Percentiles rank a stretch among this genome's conserved stretches.
phyloP scores from a whole-genome alignment of 2,113 vertebrate genomes.

The Apteryx mantelli region DNA sequence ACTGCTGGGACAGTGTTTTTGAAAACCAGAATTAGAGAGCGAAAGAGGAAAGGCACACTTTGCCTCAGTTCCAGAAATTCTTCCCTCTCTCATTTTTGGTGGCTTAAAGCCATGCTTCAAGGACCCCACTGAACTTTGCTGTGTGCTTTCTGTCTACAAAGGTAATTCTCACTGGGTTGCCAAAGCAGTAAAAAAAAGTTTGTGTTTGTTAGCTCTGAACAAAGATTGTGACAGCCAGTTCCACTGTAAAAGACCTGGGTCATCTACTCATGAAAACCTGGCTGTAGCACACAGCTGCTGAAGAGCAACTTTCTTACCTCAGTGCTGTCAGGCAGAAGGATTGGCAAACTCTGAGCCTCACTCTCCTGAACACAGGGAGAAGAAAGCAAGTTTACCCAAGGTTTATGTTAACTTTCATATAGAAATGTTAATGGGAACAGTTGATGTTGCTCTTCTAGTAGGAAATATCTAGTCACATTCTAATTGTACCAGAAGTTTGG shows the following conservation, averaged over 20 bases:
- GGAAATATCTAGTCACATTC: background rate
- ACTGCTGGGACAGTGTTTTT: constrained; percentile 26
- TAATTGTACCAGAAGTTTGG: background rate
- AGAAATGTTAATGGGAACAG: background rate
- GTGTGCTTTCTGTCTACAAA: background rate
- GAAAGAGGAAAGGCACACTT: background rate
- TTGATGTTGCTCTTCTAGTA: background rate
- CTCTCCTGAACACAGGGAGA: background rate
- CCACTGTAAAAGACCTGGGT: background rate
- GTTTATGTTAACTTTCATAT: background rate
- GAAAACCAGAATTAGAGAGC: background rate
- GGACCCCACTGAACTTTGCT: background rate
- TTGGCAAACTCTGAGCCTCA: background rate
- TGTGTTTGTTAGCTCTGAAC: background rate
- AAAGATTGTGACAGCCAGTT: background rate
- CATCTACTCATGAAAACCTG: background rate
- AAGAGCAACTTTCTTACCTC: background rate
- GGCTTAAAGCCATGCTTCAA: background rate
- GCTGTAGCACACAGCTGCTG: background rate
- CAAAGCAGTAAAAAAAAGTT: background rate
- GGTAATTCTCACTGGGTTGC: background rate
- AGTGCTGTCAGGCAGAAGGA: background rate
- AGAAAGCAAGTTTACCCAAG: background rate
- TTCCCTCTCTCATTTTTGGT: background rate
- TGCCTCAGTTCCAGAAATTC: background rate